Evolutionary conservation across 2,888 invertebrate species (phyloP).

Genomic region (Eucriotettix oculatus): DNA sequence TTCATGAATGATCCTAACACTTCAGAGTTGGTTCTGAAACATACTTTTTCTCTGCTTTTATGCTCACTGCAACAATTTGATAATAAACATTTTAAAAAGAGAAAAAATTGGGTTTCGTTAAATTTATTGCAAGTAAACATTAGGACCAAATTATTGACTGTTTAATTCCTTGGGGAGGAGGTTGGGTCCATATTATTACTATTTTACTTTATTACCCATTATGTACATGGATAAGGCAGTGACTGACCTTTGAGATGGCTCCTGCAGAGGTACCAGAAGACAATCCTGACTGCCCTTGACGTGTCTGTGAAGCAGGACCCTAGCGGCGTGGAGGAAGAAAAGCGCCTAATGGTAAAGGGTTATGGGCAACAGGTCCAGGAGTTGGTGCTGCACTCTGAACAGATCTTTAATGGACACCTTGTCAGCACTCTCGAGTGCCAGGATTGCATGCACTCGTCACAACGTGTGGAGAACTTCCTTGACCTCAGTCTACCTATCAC

Average conservation of each 20-base stretch:
- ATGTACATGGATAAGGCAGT: not conserved
- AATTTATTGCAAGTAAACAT: too few species aligned
- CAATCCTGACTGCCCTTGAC: slow-evolving; percentile 62
- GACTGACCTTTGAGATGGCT: not conserved
- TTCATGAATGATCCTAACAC: too few species aligned
- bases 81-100: too few species aligned
- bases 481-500: slow-evolving; percentile 87
- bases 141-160: too few species aligned
- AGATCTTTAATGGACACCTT: slow-evolving; percentile 83
- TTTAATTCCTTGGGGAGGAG: too few species aligned
- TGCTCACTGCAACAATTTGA: too few species aligned
- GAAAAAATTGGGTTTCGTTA: too few species aligned
- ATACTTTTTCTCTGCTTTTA: too few species aligned
- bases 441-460: slow-evolving; percentile 73
- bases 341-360: slow-evolving; percentile 61
- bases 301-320: slow-evolving; percentile 56
- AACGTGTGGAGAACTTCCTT: slow-evolving; percentile 80
- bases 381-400: slow-evolving; percentile 64
- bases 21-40: too few species aligned
- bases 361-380: slow-evolving; percentile 69
- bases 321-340: slow-evolving; percentile 56
- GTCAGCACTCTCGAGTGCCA: slow-evolving; percentile 81
- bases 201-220: too few species aligned
- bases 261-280: slow-evolving; percentile 56
- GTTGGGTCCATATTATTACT: too few species aligned